Base-by-base conservation (phyloP, 2,888 invertebrate genomes). In the Nomada fabriciana region DNA sequence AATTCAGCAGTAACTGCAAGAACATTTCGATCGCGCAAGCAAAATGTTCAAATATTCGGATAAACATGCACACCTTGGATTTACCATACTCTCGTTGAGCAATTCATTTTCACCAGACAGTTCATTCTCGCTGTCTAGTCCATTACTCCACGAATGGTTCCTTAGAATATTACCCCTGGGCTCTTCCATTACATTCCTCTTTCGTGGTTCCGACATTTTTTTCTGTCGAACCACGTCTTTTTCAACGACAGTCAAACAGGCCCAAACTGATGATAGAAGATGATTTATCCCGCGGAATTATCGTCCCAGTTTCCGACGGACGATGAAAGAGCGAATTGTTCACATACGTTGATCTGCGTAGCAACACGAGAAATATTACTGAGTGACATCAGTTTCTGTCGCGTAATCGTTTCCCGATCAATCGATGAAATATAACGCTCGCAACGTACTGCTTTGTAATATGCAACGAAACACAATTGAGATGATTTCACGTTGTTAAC, bases 121-220 rank as follows among this genome's bases (percentile, higher is more conserved):
- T 61, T 82, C 91, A 36, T 91, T 90, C 18, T 91, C 93, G 79
- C 90, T 91, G 10, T 93, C 93, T 7, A 88, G 87, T 23, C 80
- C 89, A 50, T 90, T 89, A 53, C 91, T 92, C 93, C 93, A 93
- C 25, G 90, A 90, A 69, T 91, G 89, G 23, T 85, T 88, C 13
- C 77, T 83, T 7, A 92, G 81, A 15, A 88, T 87, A 68, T 92
- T 93, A n/a, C 91, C 91, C 11, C 82, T 82, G 9, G 74, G 63
- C 2, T 86, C 82, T 7, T 85, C 82, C 15, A 52, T 23, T 9
- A 61, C 53, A 0, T 4, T 23, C 23, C 69, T 82, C 10, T 76
- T 83, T 3, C 55, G 74, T n/a, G 68, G 13, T 11, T 83, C 77
- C 23, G 86, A 57, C 86, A 86, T 86, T 29, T 76, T 55, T 42